These are phyloP conservation scores for Macrosoma leucophasiata DNA, from an alignment of 2,888 invertebrate species.

Conservation along the genomic window DNA sequence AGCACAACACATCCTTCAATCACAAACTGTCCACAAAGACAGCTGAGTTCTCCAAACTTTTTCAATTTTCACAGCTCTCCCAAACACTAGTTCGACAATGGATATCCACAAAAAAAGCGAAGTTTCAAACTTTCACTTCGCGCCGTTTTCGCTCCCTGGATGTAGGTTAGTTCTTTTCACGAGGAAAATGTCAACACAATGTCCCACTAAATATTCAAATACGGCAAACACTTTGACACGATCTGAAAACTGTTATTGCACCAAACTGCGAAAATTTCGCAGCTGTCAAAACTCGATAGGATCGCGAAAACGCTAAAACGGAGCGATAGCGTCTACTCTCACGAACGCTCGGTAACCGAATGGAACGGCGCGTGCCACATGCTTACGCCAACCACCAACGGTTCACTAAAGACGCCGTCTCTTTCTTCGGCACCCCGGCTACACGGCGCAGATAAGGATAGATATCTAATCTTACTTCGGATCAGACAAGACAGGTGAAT, in stretches of 20 bases:
- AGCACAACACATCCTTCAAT: constrained; percentile 59
- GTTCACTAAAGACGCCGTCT: constrained; percentile 42
- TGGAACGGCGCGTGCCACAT: constrained; percentile 72
- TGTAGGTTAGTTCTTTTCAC: constrained; percentile 57
- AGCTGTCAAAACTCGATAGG: constrained; percentile 61
- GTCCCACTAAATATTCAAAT: constrained; percentile 20
- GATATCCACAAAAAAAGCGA: constrained; percentile 46
- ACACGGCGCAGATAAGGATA: constrained; percentile 52
- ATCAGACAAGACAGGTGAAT: constrained; percentile 58
- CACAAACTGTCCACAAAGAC: constrained; percentile 58
- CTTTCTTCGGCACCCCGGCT: constrained; percentile 45
- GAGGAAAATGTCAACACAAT: constrained; percentile 35
- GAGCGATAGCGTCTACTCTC: constrained; percentile 44
- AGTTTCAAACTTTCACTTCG: constrained; percentile 64
- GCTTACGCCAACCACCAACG: constrained; percentile 45
- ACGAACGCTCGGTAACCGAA: constrained; percentile 61
- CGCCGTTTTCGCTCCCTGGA: constrained; percentile 47
- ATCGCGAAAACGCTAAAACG: constrained; percentile 39
- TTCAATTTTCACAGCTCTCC: constrained; percentile 49
- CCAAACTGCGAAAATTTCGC: constrained; percentile 31
- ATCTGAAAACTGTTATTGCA: too few relatives aligned
- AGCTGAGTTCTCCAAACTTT: constrained; percentile 54
- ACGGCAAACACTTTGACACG: constrained; percentile 19
- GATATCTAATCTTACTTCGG: constrained; percentile 37
- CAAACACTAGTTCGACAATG: constrained; percentile 40